Evolutionary conservation across 1,140 invertebrate species (phyloP), one percentile per base, ranked within the genome.

Genomic region (Halictus rubicundus): DNA sequence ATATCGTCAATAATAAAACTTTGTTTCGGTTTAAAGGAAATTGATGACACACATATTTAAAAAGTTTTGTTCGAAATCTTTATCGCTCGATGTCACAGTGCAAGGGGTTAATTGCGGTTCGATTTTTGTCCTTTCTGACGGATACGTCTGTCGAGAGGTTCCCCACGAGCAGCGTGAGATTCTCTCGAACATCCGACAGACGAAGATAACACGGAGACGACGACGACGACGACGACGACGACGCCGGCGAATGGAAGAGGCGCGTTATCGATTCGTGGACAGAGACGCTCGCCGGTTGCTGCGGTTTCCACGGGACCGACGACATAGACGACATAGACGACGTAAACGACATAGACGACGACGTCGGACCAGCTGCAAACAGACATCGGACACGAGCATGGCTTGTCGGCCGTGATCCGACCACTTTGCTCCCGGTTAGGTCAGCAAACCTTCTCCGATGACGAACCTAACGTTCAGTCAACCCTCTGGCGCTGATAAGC

Each of bases 251-350:
- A 72, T 52, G 64, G 37, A 76, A 65, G 42, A 76, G 78, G 39
- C n/a, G 57, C 70, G 73, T 85, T 85, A 82, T 85, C 74, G 79
- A 85, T 85, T 85, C 74, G 66, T 60, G n/a, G 60, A 74, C 72
- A 76, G 78, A 80, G 72, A 57, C 60, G 46, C 63, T 61, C 63
- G 71, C 16, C 42, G 76, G 70, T 69, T 80, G 64, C 72, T 78
- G 54, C 69, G 74, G 83, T 84, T 81, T 73, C 72, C 70, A 65
- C 54, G 68, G 64, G 61, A 73, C 19, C 82, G 81, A 25, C 63
- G 77, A 65, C 65, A 66, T 19, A 37, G 68, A 21, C 39, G 25
- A 52, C 49, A 16, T 16, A 78, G 81, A 25, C 63, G 77, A 65
- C 65, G 61, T 19, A 37, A 60, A 21, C 39, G 25, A 52, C 49